Conservation (phyloP, 2,888 invertebrate species). For the Atherix ibis region DNA sequence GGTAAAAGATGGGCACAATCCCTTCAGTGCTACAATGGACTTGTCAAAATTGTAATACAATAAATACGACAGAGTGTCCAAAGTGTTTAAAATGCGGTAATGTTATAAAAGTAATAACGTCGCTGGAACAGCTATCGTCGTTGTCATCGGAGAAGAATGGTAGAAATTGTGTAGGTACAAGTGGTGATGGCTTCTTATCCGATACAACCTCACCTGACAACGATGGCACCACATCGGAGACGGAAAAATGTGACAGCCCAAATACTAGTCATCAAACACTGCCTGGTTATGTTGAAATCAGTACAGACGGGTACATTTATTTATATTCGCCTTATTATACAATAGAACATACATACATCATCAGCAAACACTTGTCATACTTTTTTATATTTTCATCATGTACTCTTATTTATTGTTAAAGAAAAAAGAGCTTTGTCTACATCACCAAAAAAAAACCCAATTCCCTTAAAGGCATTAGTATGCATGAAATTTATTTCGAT, state of each 20-base stretch:
- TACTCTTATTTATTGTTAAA: too few relatives aligned
- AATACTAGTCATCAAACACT: constrained; percentile 14
- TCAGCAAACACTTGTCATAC: too few relatives aligned
- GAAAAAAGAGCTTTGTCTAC: too few relatives aligned
- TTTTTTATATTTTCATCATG: too few relatives aligned
- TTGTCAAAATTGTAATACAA: constrained; percentile 73
- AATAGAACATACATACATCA: too few relatives aligned
- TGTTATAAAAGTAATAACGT: constrained; percentile 36
- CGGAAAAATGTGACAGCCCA: constrained; percentile 22
- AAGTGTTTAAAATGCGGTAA: constrained; percentile 73
- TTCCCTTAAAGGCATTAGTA: too few relatives aligned
- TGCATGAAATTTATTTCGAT: too few relatives aligned
- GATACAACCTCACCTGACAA: neutral
- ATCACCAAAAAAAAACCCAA: too few relatives aligned
- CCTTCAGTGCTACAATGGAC: constrained; percentile 89
- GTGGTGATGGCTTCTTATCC: constrained; percentile 14
- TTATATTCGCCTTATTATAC: constrained; percentile 36
- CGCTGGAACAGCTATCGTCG: constrained; percentile 14
- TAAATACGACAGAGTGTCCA: constrained; percentile 73
- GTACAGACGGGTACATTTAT: constrained; percentile 21
- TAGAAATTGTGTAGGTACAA: constrained; percentile 13
- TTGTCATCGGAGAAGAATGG: constrained; percentile 5
- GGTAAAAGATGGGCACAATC: constrained; percentile 64
- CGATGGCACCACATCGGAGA: constrained; percentile 12
- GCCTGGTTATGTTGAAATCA: constrained; percentile 19